phyloP scores from a whole-genome alignment of 2,888 invertebrate species.

The Platypus cylindrus region DNA sequence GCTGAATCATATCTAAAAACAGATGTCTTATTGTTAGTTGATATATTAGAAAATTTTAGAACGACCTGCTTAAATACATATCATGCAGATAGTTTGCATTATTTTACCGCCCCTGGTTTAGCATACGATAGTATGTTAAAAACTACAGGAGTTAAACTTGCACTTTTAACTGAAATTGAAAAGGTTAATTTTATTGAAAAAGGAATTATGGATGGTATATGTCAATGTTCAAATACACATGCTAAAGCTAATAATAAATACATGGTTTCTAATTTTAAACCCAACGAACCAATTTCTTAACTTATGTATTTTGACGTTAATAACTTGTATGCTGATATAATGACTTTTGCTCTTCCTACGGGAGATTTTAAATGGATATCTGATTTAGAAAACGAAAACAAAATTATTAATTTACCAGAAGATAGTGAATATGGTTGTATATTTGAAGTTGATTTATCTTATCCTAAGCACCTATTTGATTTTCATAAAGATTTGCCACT shows the following conservation, averaged over 20 bases:
- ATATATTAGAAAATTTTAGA: slow-evolving; percentile 17
- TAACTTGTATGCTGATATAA: slow-evolving; percentile 21
- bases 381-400: no score
- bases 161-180: slow-evolving; percentile 27
- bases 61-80: slow-evolving; percentile 9
- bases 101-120: slow-evolving; percentile 26
- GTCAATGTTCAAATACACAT: slow-evolving; percentile 23
- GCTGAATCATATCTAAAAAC: slow-evolving; percentile 17
- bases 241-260: slow-evolving; percentile 28
- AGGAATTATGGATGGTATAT: slow-evolving; percentile 25
- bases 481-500: slow-evolving; percentile 6
- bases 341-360: slow-evolving; percentile 21
- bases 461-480: slow-evolving; percentile 4
- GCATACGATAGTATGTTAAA: slow-evolving; percentile 24
- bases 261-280: slow-evolving; percentile 20
- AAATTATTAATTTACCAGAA: no score
- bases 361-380: slow-evolving; percentile 24
- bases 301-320: slow-evolving; percentile 25
- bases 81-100: slow-evolving; percentile 25
- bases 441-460: slow-evolving; percentile 6
- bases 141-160: slow-evolving; percentile 22
- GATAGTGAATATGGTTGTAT: slow-evolving; percentile 3
- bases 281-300: slow-evolving; percentile 15
- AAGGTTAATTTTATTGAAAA: slow-evolving; percentile 24
- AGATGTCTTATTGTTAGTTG: slow-evolving; percentile 12